Evolutionary conservation across 2,113 vertebrate genomes (phyloP).

Genomic region (Hypocryptadius cinnamomeus): DNA sequence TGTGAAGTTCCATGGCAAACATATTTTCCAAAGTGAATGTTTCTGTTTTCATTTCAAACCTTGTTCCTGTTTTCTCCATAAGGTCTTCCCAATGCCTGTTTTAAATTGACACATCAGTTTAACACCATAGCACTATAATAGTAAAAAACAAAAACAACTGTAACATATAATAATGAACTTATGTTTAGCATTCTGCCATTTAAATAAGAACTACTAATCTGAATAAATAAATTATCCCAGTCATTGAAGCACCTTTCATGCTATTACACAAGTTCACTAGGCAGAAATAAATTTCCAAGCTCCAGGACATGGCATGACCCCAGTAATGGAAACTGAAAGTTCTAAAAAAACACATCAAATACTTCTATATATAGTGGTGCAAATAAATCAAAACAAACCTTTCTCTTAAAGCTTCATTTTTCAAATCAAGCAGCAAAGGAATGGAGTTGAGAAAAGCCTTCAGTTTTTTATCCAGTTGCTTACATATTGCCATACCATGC

Average conservation of each 20-base stretch:
- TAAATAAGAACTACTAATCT: background rate
- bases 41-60: slow-evolving; percentile 85
- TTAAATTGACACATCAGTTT: background rate
- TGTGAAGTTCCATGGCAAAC: slow-evolving; percentile 95
- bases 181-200: background rate
- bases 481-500: slow-evolving; percentile 65
- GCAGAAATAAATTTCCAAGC: background rate
- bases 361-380: background rate
- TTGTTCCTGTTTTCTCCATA: slow-evolving; percentile 82
- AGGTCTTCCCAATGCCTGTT: slow-evolving; percentile 91
- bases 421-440: slow-evolving; percentile 90
- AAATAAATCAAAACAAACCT: slow-evolving; percentile 70
- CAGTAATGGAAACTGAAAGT: background rate
- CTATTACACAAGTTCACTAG: background rate
- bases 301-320: background rate
- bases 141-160: background rate
- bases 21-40: slow-evolving; percentile 94
- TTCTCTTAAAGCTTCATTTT: slow-evolving; percentile 90
- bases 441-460: slow-evolving; percentile 90
- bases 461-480: slow-evolving; percentile 81
- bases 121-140: background rate
- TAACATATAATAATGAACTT: background rate
- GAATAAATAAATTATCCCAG: background rate
- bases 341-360: background rate
- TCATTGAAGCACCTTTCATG: background rate